A percentile compares a stretch with the other conserved stretches of the same genome.
Conservation (phyloP, 2,888 invertebrate species). For the Ormyrus thymus region DNA sequence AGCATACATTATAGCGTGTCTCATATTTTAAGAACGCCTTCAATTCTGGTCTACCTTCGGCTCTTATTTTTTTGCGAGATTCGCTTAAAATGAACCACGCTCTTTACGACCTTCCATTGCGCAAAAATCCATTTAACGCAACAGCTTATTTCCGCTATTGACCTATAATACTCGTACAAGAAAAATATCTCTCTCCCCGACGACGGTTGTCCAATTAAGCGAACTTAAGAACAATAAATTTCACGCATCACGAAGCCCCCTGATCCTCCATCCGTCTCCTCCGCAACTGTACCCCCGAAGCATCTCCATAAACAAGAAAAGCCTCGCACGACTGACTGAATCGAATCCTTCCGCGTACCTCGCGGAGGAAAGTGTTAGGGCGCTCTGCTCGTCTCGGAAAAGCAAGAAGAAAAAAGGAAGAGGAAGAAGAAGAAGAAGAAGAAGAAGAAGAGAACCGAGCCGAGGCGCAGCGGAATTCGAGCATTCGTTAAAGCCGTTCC, state of each 20-base stretch:
- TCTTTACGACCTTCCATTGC: too few species aligned
- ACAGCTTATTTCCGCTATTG: too few species aligned
- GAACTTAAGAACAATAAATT: too few species aligned
- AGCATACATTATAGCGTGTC: background rate
- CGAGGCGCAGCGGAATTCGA: slow-evolving; percentile 63
- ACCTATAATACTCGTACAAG: too few species aligned
- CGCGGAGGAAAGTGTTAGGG: slow-evolving; percentile 46
- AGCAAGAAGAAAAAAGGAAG: slow-evolving; percentile 11
- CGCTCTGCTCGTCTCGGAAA: background rate
- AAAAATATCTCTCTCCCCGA: too few species aligned
- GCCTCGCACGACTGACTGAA: slow-evolving; percentile 30
- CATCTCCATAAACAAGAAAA: slow-evolving; percentile 14
- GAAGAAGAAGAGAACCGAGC: slow-evolving; percentile 40
- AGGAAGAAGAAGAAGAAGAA: slow-evolving; percentile 38
- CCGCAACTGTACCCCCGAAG: too few species aligned
- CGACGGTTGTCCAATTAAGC: too few species aligned
- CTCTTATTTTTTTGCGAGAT: background rate
- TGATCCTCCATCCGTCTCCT: too few species aligned
- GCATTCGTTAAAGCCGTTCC: slow-evolving; percentile 68
- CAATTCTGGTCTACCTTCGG: slow-evolving; percentile 3
- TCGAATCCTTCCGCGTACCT: slow-evolving; percentile 39
- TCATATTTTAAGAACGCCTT: background rate
- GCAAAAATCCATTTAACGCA: too few species aligned
- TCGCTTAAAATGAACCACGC: too few species aligned
- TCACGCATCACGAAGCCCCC: too few species aligned